Evolutionary conservation across 2,888 invertebrate species (phyloP), one percentile per base, ranked within the genome.

Genomic region (Chrysodeixis includens): DNA sequence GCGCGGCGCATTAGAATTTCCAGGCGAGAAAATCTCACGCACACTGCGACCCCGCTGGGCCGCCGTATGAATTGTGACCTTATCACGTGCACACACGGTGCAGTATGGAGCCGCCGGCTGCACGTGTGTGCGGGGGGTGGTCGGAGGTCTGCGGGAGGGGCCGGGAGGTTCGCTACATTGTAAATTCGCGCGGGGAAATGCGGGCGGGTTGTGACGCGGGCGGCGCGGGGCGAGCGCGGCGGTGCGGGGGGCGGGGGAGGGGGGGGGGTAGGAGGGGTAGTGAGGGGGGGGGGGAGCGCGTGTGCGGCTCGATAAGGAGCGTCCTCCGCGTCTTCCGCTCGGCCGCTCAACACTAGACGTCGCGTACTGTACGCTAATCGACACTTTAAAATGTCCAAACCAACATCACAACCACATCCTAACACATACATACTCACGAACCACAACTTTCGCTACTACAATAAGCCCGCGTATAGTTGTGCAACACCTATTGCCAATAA

Each of bases 1-100:
- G 90, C 94, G 93, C 94, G 88, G 88, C 91, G 93, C 93, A 93
- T 95, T 95, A 94, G 90, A 94, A 93, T 95, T 95, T 94, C 92
- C 91, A 93, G 91, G 93, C 94, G 94, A 94, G 94, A 93, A 94
- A 95, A 93, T 92, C 92, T 90, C 90, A 92, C 93, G 87, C 93
- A 91, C 92, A 90, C 90, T 71, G 77, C 79, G 74, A 57, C 51
- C 66, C 12, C 51, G 26, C 53, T 12, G 52, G 5, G 62, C 20
- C n/a, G 35, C 16, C 56, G 7, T 9, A 12, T 40, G n/a, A 46
- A 40, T 68, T 30, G 16, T 58, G 14, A 71, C 79, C 71, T 46
- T 79, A 61, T 32, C 32, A 3, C 52, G 8, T 20, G 10, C 51
- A 4, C 10, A 14, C 30, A 69, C 16, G 57, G 63, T 54, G 46